A percentile compares a stretch with the other conserved stretches of the same genome.
These are phyloP conservation scores for Bujurquina vittata DNA, from an alignment of 2,113 vertebrate genomes.

Conservation along the genomic window DNA sequence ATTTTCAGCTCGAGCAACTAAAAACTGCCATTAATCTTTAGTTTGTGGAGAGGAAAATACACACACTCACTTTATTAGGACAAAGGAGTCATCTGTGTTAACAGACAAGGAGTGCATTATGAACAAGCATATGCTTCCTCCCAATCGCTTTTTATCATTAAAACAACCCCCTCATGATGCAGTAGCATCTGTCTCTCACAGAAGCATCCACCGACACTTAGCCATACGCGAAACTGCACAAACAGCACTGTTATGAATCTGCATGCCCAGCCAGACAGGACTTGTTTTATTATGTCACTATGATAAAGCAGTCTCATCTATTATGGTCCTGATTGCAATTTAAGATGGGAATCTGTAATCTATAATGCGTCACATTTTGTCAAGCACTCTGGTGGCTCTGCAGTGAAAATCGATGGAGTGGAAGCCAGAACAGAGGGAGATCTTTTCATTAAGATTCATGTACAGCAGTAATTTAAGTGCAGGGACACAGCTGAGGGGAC, in stretches of 20 bases:
- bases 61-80: not conserved
- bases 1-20: not conserved
- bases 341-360: conserved; percentile 64
- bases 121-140: not conserved
- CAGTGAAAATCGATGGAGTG: conserved; percentile 49
- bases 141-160: not conserved
- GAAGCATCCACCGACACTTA: not conserved
- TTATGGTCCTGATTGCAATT: conserved; percentile 58
- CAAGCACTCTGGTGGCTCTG: conserved; percentile 35
- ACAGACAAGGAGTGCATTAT: conserved; percentile 32
- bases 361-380: conserved; percentile 59
- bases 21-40: conserved; percentile 1
- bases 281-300: conserved; percentile 35
- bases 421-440: conserved; percentile 41
- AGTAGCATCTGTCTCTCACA: not conserved
- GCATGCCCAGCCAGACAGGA: not conserved
- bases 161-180: not conserved
- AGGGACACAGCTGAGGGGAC: conserved; percentile 17
- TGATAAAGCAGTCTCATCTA: conserved; percentile 33
- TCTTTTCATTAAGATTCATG: conserved; percentile 66
- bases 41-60: not conserved
- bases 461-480: conserved; percentile 26
- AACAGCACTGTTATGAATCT: not conserved
- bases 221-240: not conserved
- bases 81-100: conserved; percentile 23